phyloP scores from a whole-genome alignment of 2,888 invertebrate species.

The Cataglyphis livida region DNA sequence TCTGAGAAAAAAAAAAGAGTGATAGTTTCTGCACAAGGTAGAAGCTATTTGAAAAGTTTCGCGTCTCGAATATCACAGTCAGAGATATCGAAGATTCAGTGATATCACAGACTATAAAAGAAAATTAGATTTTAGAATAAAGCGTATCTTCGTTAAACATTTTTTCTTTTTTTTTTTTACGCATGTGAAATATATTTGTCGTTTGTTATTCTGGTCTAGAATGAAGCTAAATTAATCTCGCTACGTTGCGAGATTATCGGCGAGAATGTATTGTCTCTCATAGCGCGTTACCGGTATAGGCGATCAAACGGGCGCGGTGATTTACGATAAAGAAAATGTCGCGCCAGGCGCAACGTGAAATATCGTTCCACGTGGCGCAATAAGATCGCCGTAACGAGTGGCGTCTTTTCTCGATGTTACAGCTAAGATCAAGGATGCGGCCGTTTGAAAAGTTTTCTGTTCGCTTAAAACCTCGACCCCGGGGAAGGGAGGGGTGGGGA shows the following conservation, averaged over 20 bases:
- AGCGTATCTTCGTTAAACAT: background rate
- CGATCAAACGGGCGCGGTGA: conserved; percentile 16
- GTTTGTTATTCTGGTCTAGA: conserved; percentile 8
- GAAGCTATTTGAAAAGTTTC: background rate
- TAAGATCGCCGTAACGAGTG: conserved; percentile 44
- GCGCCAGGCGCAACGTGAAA: conserved; percentile 47
- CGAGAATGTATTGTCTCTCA: conserved; percentile 34
- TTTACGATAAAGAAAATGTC: conserved; percentile 52
- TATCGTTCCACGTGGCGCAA: conserved; percentile 46
- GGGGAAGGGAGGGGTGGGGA: no score
- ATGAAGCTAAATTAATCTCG: conserved; percentile 32
- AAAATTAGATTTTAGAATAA: background rate
- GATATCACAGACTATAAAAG: background rate
- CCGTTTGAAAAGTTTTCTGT: conserved; percentile 40
- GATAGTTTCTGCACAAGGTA: background rate
- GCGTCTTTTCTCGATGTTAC: conserved; percentile 26
- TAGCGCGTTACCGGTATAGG: conserved; percentile 10
- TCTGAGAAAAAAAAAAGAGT: background rate
- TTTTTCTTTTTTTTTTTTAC: background rate
- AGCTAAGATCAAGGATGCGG: conserved; percentile 38
- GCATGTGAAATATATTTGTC: conserved; percentile 45
- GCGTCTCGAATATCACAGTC: background rate
- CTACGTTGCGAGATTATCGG: conserved; percentile 39
- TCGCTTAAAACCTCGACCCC: conserved; percentile 43
- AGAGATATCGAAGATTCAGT: background rate